Percentiles rank a stretch among this genome's conserved stretches.
These are phyloP conservation scores for Scyliorhinus canicula DNA, from an alignment of 2,797 vertebrate genomes.

Conservation along the genomic window DNA sequence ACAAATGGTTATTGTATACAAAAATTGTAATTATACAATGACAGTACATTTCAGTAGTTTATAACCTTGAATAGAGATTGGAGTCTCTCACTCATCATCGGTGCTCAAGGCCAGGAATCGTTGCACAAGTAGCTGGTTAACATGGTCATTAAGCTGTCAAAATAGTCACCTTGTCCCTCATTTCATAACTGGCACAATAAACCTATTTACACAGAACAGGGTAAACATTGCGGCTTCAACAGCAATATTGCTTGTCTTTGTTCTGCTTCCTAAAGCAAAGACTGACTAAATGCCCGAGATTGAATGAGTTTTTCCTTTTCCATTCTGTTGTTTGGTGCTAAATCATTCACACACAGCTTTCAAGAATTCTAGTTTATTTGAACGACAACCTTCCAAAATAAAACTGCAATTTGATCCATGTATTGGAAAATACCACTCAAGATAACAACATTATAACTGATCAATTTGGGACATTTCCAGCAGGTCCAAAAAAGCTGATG, in stretches of 20 bases:
- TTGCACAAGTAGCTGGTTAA: neutral
- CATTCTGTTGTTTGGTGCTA: neutral
- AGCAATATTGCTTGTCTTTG: too few species aligned
- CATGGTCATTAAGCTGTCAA: neutral
- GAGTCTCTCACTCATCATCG: neutral
- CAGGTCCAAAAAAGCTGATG: neutral
- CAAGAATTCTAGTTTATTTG: neutral
- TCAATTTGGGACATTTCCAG: neutral
- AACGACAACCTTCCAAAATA: neutral
- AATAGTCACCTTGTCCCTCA: conserved; percentile 20
- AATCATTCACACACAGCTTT: neutral
- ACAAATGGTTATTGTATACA: conserved; percentile 29
- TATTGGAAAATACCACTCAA: neutral
- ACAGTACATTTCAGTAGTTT: neutral
- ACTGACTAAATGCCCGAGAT: neutral
- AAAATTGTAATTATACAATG: conserved; percentile 16
- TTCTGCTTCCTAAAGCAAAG: neutral
- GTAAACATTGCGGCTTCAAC: neutral
- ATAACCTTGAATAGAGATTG: neutral
- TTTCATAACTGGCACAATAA: neutral
- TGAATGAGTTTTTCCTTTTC: neutral
- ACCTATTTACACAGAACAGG: neutral
- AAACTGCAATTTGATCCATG: neutral
- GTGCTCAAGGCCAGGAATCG: neutral
- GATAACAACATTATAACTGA: neutral